These are phyloP conservation scores for Aurelia aurita complex sp. Pacific DNA, from an alignment of 30 jellyfish, hydroid and myxozoan species.

Conservation along the genomic window DNA sequence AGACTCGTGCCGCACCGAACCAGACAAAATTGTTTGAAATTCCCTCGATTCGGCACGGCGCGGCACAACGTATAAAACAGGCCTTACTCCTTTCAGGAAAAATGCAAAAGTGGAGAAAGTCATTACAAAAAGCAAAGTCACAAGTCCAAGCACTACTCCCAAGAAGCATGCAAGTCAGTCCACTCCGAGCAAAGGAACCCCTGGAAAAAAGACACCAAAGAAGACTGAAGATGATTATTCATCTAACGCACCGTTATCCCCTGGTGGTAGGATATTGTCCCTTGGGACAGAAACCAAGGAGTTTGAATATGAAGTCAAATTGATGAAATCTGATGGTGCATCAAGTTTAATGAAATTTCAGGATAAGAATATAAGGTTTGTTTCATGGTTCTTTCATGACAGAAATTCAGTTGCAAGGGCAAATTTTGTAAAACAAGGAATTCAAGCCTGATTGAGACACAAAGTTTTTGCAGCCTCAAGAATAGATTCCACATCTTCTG, in stretches of 20 bases:
- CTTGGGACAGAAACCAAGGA: background rate
- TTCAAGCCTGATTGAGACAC: no score
- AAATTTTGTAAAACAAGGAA: no score
- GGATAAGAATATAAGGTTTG: slow-evolving; percentile 17
- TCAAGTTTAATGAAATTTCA: slow-evolving; percentile 2
- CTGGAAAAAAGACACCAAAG: slow-evolving; percentile 42
- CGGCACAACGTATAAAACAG: no score
- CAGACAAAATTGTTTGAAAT: no score
- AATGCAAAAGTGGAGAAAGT: slow-evolving; percentile 30
- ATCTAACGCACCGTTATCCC: background rate
- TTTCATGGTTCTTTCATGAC: background rate
- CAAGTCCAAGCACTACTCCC: slow-evolving; percentile 2
- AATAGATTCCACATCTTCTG: no score
- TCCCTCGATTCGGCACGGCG: no score
- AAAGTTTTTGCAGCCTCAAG: no score
- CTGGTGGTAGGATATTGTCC: no score
- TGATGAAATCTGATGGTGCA: slow-evolving; percentile 6
- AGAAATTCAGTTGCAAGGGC: no score
- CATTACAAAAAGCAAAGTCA: background rate
- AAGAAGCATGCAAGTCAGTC: slow-evolving; percentile 6
- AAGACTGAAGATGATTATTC: slow-evolving; percentile 2
- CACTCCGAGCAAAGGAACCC: background rate
- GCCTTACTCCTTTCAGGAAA: slow-evolving; percentile 35
- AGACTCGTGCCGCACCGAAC: no score
- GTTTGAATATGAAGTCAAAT: slow-evolving; percentile 20